Evolutionary conservation across 1,140 invertebrate genomes (phyloP).

Genomic region (Drosophila hydei): DNA sequence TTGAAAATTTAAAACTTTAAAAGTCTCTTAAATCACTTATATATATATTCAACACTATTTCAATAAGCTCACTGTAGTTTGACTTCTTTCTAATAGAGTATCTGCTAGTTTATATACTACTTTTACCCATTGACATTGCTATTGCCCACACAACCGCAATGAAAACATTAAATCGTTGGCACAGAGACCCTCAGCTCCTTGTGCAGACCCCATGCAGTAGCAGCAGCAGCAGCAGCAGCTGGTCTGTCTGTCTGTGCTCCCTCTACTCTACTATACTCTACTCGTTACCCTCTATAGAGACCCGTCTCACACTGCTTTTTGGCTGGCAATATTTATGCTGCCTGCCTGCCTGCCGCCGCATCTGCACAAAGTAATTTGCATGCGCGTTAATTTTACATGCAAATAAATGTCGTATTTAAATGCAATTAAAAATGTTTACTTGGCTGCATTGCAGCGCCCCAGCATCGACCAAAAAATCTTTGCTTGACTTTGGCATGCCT

Average conservation of each 20-base stretch:
- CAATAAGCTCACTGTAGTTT: too few relatives aligned
- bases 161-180: conserved; percentile 47
- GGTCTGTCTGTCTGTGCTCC: conserved; percentile 28
- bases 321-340: conserved; percentile 49
- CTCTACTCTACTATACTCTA: conserved; percentile 8
- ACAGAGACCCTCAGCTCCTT: not conserved
- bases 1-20: too few relatives aligned
- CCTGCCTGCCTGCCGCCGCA: conserved; percentile 10
- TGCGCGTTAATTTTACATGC: conserved; percentile 82
- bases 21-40: too few relatives aligned
- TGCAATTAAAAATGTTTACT: conserved; percentile 83
- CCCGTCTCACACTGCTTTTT: not conserved
- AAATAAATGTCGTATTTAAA: conserved; percentile 84
- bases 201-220: conserved; percentile 1
- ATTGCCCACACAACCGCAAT: conserved; percentile 68
- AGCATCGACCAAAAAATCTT: conserved; percentile 33
- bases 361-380: conserved; percentile 73
- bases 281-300: not conserved
- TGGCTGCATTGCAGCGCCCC: conserved; percentile 55
- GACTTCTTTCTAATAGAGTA: conserved; percentile 4
- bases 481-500: conserved; percentile 46
- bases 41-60: too few relatives aligned
- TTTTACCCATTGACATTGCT: not conserved
- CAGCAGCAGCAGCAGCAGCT: conserved; percentile 18
- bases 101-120: not conserved